Conservation (phyloP, 2,888 invertebrate genomes). For the Dastarcus helophoroides region DNA sequence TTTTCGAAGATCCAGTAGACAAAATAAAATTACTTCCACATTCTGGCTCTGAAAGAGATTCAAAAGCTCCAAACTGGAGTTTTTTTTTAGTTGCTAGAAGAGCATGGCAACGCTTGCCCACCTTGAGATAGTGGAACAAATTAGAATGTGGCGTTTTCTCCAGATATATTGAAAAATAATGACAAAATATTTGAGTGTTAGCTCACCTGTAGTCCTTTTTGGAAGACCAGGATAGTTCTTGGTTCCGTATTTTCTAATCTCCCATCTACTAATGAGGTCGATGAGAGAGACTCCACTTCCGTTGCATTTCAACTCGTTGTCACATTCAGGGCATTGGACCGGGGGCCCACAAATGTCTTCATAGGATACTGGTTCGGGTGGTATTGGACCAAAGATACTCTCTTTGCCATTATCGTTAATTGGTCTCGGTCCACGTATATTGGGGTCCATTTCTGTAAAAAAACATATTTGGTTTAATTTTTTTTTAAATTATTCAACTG, state of each 20-base stretch:
- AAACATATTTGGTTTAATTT: too few relatives aligned
- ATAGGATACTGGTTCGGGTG: conserved; percentile 47
- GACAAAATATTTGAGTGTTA: background rate
- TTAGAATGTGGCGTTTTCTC: too few relatives aligned
- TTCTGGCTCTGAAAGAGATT: too few relatives aligned
- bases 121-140: too few relatives aligned
- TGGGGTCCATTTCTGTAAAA: conserved; percentile 6
- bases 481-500: too few relatives aligned
- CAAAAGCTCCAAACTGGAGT: too few relatives aligned
- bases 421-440: conserved; percentile 6
- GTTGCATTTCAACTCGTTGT: conserved; percentile 44
- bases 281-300: conserved; percentile 46
- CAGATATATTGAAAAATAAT: background rate
- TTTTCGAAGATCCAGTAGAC: too few relatives aligned
- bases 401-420: conserved; percentile 14
- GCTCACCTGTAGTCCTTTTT: conserved; percentile 39
- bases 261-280: conserved; percentile 43
- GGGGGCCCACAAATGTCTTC: conserved; percentile 52
- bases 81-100: too few relatives aligned
- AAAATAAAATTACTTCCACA: too few relatives aligned
- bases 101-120: too few relatives aligned
- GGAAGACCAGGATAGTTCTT: conserved; percentile 45
- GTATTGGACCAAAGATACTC: conserved; percentile 44
- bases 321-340: conserved; percentile 50
- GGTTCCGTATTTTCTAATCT: conserved; percentile 46